Percentiles rank a stretch among this genome's conserved stretches.
Conservation (phyloP, 2,888 invertebrate species). For the Cylloceria caligata region DNA sequence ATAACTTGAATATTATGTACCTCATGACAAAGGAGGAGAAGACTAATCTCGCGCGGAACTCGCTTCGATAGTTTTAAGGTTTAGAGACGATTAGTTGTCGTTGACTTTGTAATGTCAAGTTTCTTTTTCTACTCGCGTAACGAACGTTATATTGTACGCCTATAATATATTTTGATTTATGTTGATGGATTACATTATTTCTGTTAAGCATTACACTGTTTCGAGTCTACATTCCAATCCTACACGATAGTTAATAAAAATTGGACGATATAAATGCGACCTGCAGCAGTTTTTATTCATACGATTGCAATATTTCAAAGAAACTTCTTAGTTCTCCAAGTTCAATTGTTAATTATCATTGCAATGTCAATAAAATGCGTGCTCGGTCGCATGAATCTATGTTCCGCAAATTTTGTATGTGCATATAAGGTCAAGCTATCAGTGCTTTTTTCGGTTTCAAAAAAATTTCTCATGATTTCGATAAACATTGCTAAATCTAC, state of each 20-base stretch:
- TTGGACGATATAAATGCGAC: background rate
- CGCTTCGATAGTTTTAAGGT: slow-evolving; percentile 18
- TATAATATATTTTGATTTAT: background rate
- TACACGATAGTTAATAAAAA: background rate
- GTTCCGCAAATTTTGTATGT: too few species aligned
- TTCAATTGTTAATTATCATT: too few species aligned
- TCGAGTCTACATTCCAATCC: background rate
- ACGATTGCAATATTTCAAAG: too few species aligned
- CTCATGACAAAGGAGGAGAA: background rate
- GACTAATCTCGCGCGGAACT: background rate
- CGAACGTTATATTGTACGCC: background rate
- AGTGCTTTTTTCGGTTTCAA: too few species aligned
- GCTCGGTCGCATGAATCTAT: too few species aligned
- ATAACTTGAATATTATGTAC: background rate
- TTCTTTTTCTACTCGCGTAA: slow-evolving; percentile 39
- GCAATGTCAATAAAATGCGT: too few species aligned
- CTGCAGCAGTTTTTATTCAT: too few species aligned
- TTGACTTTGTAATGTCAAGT: slow-evolving; percentile 26
- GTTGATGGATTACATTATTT: slow-evolving; percentile 17
- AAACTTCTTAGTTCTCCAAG: too few species aligned
- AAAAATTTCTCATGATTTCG: too few species aligned
- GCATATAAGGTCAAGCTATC: too few species aligned
- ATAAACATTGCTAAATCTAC: too few species aligned
- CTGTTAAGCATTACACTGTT: background rate
- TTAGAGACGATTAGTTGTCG: slow-evolving; percentile 38